A percentile compares a stretch with the other conserved stretches of the same genome.
Conservation (phyloP, 2,113 vertebrate genomes). For the Tupaia chinensis region DNA sequence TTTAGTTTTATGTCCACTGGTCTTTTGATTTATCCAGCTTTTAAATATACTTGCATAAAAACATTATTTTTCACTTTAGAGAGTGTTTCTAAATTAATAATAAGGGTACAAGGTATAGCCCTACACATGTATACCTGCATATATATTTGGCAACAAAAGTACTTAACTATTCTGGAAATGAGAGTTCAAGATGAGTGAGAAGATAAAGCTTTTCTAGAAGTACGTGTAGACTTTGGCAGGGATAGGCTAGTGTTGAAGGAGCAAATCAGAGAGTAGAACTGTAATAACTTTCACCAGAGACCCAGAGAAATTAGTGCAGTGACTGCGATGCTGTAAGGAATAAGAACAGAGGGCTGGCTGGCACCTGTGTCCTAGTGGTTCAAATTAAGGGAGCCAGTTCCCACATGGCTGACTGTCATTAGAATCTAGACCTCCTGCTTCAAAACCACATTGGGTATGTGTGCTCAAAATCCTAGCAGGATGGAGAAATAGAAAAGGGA, state of each 20-base stretch:
- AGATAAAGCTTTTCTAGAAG: not conserved
- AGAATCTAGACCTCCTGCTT: too few species aligned
- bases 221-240: not conserved
- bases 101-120: not conserved
- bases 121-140: too few species aligned
- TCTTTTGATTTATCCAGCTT: not conserved
- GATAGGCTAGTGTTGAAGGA: not conserved
- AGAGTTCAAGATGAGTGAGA: not conserved
- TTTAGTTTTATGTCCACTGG: not conserved
- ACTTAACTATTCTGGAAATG: not conserved
- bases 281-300: not conserved
- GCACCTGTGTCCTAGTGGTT: too few species aligned
- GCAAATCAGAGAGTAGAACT: not conserved
- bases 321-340: not conserved
- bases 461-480: too few species aligned
- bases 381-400: too few species aligned
- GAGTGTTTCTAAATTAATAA: not conserved
- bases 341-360: not conserved
- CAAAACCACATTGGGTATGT: too few species aligned
- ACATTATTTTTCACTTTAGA: not conserved
- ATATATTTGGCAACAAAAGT: not conserved
- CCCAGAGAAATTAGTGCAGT: not conserved
- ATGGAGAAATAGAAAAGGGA: too few species aligned
- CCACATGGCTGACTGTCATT: too few species aligned
- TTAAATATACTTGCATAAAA: not conserved